Percentiles rank a stretch among this genome's conserved stretches.
phyloP scores from a whole-genome alignment of 2,797 vertebrate species.

The Iguana delicatissima region DNA sequence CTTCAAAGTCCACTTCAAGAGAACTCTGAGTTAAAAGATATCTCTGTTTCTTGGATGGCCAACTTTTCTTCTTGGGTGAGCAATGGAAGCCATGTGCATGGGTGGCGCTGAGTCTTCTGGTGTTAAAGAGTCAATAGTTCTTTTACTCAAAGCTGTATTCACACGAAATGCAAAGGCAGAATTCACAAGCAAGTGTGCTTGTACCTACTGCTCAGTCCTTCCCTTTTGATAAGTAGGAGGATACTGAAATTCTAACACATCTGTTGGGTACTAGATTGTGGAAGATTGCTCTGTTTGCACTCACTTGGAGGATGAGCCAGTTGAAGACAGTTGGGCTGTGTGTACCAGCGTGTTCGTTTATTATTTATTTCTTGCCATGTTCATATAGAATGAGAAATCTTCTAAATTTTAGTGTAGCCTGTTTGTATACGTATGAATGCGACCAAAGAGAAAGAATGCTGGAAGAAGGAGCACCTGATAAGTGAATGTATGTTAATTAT shows the following conservation, averaged over 20 bases:
- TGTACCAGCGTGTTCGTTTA: background rate
- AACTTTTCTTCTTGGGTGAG: background rate
- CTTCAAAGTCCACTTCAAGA: no score
- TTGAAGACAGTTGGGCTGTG: background rate
- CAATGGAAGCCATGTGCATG: background rate
- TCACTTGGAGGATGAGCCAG: background rate
- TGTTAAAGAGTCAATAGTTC: background rate
- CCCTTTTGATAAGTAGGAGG: background rate
- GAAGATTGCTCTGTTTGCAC: background rate
- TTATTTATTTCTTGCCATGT: background rate
- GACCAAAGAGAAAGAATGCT: background rate
- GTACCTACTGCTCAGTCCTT: background rate
- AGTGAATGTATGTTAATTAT: background rate
- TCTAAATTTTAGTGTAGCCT: background rate
- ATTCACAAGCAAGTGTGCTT: background rate
- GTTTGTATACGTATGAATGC: background rate
- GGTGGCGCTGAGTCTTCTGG: background rate
- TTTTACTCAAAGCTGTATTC: background rate
- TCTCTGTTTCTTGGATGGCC: background rate
- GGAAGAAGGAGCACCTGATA: background rate
- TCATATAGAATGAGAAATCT: no score
- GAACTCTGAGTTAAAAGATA: rapidly evolving
- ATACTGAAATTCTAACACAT: background rate
- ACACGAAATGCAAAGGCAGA: background rate
- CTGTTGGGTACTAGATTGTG: background rate